phyloP scores from a whole-genome alignment of 2,113 vertebrate species.

The Sarotherodon lohbergeri region DNA sequence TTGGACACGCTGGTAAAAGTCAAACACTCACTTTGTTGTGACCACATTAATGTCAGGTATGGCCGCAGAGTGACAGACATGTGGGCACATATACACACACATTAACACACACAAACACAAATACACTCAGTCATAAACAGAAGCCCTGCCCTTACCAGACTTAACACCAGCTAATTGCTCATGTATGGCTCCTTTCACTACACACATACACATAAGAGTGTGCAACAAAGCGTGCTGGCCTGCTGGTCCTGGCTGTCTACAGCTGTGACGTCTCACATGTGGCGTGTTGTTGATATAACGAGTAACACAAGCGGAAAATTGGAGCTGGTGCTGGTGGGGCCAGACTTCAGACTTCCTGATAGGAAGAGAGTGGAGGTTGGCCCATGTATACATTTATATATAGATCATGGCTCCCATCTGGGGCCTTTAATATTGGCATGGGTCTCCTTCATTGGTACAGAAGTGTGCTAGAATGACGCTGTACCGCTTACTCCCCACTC shows the following conservation, averaged over 20 bases:
- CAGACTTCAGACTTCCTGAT: conserved; percentile 68
- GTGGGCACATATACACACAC: neutral
- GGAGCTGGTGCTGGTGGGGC: conserved; percentile 53
- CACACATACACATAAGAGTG: neutral
- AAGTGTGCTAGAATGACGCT: neutral
- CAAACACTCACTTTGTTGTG: conserved; percentile 39
- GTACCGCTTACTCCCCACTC: accelerated
- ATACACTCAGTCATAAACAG: conserved; percentile 36
- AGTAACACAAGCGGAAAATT: conserved; percentile 71
- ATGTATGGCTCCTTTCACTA: conserved; percentile 62
- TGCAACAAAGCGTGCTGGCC: conserved; percentile 35
- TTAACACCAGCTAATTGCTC: conserved; percentile 60
- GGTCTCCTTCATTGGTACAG: neutral
- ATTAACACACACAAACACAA: neutral
- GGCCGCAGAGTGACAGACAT: conserved; percentile 7
- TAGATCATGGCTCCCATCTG: neutral
- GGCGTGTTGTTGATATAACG: conserved; percentile 69
- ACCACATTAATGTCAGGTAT: conserved; percentile 45
- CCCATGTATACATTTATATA: conserved; percentile 13
- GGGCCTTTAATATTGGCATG: neutral
- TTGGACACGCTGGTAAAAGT: conserved; percentile 29
- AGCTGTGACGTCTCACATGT: conserved; percentile 70
- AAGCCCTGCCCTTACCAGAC: conserved; percentile 26
- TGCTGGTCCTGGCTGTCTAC: conserved; percentile 17
- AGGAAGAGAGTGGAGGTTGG: conserved; percentile 55